phyloP scores from a whole-genome alignment of 1,140 invertebrate genomes.

The Drosophila paulistorum region DNA sequence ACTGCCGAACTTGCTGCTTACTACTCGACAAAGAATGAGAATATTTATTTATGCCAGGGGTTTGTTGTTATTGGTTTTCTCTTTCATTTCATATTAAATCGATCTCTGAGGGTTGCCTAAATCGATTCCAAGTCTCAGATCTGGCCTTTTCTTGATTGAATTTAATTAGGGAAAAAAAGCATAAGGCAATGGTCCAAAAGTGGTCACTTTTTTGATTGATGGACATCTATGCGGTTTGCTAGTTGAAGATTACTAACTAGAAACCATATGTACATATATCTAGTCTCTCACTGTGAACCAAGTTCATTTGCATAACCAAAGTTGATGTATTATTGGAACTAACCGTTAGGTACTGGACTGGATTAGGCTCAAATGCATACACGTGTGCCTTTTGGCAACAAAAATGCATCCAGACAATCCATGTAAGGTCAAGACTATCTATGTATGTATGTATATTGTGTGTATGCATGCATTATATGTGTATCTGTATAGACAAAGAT shows the following conservation, averaged over 20 bases:
- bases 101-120: conserved; percentile 42
- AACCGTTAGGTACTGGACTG: conserved; percentile 16
- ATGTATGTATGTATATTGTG: conserved; percentile 13
- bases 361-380: conserved; percentile 9
- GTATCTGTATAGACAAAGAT: conserved; percentile 54
- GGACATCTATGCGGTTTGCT: neutral
- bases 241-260: conserved; percentile 1
- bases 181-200: neutral
- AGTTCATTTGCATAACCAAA: conserved; percentile 9
- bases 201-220: neutral
- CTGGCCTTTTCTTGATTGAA: neutral
- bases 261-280: neutral
- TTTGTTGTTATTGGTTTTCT: conserved; percentile 44
- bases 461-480: conserved; percentile 34
- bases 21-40: conserved; percentile 6
- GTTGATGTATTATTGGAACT: conserved; percentile 12
- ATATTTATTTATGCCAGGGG: conserved; percentile 10
- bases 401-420: conserved; percentile 23
- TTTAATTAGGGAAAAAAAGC: neutral
- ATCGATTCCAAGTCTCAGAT: conserved; percentile 38
- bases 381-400: conserved; percentile 5
- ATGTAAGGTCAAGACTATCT: conserved; percentile 46
- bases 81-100: conserved; percentile 68
- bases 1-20: conserved; percentile 29
- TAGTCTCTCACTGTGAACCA: neutral